Base-by-base conservation (phyloP, 2,888 invertebrate species). In the Nomada flava region DNA sequence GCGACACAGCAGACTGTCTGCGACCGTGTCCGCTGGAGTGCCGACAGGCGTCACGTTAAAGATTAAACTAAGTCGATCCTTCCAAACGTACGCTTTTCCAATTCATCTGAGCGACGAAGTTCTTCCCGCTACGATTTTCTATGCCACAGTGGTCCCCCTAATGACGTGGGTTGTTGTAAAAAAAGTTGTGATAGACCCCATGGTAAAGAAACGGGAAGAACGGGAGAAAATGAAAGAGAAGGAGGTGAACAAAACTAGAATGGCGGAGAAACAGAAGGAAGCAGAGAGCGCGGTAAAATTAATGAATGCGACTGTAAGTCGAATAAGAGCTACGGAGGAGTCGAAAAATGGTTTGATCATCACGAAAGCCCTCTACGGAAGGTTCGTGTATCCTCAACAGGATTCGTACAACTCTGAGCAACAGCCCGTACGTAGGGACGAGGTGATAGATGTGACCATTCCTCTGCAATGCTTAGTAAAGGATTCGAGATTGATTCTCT, bases 391-490 rank as follows among this genome's bases (percentile, higher is more conserved):
- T 86, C 92, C 93, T 0, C 90, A 92, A 69, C 89, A 91, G 47
- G 91, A 91, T 59, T 72, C 85, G 42, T 53, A 63, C 18, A 59
- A 68, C 52, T 44, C 80, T 83, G 93, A 93, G 15, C 91, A 91
- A 47, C 88, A 82, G 5, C n/a, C 57, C 2, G 80, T 89, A 2
- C 90, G 88, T 5, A 92, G 91, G 64, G 93, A 94, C 60, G 96
- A 97, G 89, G 95, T 96, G 3, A 96, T 98, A 81, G 98, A 99
- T 93, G 99, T 99, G 20, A 98, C 98, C n/a, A 96, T 98, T 89
- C 98, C 98, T 0, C 92, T 99, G 42, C 99, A 99, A 94, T 98
- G 98, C 92, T 95, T 99, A 89, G 97, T 98, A 72, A 98, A 97
- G 92, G 97, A 98, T 93, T 97, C 98, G n/a, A 96, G 96, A 92